Evolutionary conservation across 2,113 vertebrate genomes (phyloP), one percentile per base, ranked within the genome.

Genomic region (Elephantulus edwardii): DNA sequence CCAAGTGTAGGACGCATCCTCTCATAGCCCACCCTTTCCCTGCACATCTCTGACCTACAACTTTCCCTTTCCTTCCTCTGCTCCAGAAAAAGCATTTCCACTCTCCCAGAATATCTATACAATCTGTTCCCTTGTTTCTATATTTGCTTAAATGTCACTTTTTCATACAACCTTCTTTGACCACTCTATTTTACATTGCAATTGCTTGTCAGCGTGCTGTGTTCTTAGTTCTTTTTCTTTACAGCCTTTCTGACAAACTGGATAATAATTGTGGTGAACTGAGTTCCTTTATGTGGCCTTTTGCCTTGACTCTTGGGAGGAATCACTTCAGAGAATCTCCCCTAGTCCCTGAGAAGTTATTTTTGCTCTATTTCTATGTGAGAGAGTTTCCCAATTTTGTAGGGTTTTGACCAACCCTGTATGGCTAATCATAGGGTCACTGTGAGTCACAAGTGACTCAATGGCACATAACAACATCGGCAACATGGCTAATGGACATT

Each of bases 201-300:
- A 5, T 52, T 13, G 26, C 28, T 2, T 19, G 6, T 56, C 3
- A n/a, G 6, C 28, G 46, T 74, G 28, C 42, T 14, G 44, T 35
- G 5, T 46, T 89, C 10, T 66, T 76, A 89, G 46, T 85, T 78
- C n/a, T 56, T 83, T 88, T 83, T 33, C n/a, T 71, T 87, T 83
- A 71, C 38, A 83, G 20, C 38, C 58, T 17, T 89, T 83, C 17
- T 8, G 20, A 58, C 20, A 81, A 64, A 83, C 22, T 58, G 30
- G 5, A 71, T 90, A 14, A 28, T 74, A 62, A 3, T 16, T 62
- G 56, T 60, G 56, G 26, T 30, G 56, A 6, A 26, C 3, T 33
- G 58, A 62, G 58, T 62, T 62, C 58, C 58, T 62, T 33, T 62
- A 33, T 30, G 9, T 62, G 58, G 26, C 12, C 30, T 62, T 62